Evolutionary conservation across 2,113 vertebrate species (phyloP).

Genomic region (Cyanoliseus patagonus): DNA sequence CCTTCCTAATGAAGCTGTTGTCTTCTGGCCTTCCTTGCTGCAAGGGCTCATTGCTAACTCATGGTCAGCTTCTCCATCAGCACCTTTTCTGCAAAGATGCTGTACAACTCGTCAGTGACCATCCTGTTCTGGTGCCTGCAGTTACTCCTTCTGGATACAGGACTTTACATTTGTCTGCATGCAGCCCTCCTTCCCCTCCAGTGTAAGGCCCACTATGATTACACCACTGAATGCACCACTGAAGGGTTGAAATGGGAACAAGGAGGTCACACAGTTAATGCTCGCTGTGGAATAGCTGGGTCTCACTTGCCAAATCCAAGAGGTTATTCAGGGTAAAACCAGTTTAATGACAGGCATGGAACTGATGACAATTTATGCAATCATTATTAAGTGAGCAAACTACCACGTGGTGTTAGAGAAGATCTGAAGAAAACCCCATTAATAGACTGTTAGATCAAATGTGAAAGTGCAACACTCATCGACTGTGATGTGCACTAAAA

Average conservation of each 20-base stretch:
- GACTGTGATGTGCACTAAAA: neutral
- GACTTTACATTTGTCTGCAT: neutral
- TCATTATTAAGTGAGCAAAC: slow-evolving; percentile 15
- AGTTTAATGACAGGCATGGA: neutral
- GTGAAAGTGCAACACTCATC: slow-evolving; percentile 19
- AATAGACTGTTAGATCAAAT: slow-evolving; percentile 10
- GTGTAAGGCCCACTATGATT: neutral
- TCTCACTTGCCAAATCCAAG: neutral
- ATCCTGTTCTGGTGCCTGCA: neutral
- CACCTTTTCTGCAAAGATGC: neutral
- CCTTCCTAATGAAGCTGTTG: neutral
- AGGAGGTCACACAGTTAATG: neutral
- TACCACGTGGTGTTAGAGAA: neutral
- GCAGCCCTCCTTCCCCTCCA: neutral
- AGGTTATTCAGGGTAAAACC: slow-evolving; percentile 17
- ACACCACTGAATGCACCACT: neutral
- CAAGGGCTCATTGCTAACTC: neutral
- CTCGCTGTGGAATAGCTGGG: neutral
- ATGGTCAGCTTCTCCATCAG: neutral
- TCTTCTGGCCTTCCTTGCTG: neutral
- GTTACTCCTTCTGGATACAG: neutral
- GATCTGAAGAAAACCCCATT: neutral
- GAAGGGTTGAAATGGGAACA: neutral
- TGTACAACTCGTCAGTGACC: neutral
- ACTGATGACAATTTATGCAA: neutral